Conservation (phyloP, 2,888 invertebrate genomes). For the Druceiella hillmani region DNA sequence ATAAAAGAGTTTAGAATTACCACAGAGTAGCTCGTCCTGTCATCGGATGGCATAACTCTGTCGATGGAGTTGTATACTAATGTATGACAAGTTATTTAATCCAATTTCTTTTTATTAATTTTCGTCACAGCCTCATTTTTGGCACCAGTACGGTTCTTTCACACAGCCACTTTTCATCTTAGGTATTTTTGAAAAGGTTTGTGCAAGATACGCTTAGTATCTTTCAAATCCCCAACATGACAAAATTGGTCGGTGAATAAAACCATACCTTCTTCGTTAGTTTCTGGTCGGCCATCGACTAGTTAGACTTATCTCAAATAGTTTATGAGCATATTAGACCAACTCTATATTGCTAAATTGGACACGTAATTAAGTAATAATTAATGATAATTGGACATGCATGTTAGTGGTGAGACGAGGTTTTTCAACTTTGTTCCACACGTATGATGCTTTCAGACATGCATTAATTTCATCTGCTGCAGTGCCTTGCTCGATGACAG, state of each 20-base stretch:
- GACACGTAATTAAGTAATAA: no score
- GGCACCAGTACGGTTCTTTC: conserved; percentile 25
- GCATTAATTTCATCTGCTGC: conserved; percentile 25
- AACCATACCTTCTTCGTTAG: conserved; percentile 23
- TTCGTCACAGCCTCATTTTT: conserved; percentile 25
- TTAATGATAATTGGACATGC: not conserved
- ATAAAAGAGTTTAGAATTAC: conserved; percentile 26
- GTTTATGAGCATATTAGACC: conserved; percentile 10
- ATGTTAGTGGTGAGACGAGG: not conserved
- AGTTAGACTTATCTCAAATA: conserved; percentile 23
- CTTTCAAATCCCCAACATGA: conserved; percentile 3
- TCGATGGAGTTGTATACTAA: conserved; percentile 20
- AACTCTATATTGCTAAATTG: conserved; percentile 3
- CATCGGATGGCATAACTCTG: conserved; percentile 18
- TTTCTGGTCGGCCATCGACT: conserved; percentile 23
- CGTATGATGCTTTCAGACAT: conserved; percentile 22
- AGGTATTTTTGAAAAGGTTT: no score
- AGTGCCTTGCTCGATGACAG: conserved; percentile 19
- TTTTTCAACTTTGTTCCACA: not conserved
- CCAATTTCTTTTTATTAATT: conserved; percentile 26
- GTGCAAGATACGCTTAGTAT: no score
- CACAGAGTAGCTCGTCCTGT: conserved; percentile 21
- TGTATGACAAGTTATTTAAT: conserved; percentile 16
- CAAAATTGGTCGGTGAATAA: conserved; percentile 24
- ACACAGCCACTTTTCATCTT: conserved; percentile 24